Evolutionary conservation across 1,140 invertebrate species (phyloP).

Genomic region (Platorchestia sp.): DNA sequence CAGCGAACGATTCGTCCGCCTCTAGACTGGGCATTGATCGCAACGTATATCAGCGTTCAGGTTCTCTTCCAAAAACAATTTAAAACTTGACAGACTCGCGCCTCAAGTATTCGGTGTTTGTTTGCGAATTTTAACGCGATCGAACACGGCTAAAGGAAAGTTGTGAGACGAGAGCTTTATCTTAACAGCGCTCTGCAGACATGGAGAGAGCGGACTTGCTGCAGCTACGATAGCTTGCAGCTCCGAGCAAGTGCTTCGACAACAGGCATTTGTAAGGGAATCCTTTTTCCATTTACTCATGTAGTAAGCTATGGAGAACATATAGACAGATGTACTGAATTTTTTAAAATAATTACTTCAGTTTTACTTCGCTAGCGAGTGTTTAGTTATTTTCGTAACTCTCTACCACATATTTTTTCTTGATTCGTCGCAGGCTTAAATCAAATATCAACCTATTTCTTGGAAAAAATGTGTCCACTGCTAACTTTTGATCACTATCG

Average conservation of each 20-base stretch:
- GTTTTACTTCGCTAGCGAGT: too few relatives aligned
- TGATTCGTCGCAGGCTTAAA: too few relatives aligned
- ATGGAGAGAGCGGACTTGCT: background rate
- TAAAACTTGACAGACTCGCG: slow-evolving; percentile 51
- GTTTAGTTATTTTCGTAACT: background rate
- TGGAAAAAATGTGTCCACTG: too few relatives aligned
- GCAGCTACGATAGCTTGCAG: background rate
- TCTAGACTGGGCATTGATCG: slow-evolving; percentile 18
- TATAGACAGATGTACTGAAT: background rate
- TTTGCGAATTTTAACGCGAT: slow-evolving; percentile 49
- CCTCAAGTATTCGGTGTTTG: slow-evolving; percentile 49
- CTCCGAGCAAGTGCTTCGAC: background rate
- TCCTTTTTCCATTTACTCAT: background rate
- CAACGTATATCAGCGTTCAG: background rate
- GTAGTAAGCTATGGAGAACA: background rate
- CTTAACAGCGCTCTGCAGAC: background rate
- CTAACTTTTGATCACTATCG: too few relatives aligned
- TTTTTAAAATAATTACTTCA: too few relatives aligned
- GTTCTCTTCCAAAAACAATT: slow-evolving; percentile 24
- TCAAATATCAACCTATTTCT: too few relatives aligned
- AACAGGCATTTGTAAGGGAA: background rate
- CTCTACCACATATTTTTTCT: background rate
- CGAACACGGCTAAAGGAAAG: slow-evolving; percentile 18
- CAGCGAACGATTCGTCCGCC: background rate
- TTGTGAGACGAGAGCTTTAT: background rate